Base-by-base conservation (phyloP, 2,797 vertebrate genomes). In the Poeciliopsis gracilis region DNA sequence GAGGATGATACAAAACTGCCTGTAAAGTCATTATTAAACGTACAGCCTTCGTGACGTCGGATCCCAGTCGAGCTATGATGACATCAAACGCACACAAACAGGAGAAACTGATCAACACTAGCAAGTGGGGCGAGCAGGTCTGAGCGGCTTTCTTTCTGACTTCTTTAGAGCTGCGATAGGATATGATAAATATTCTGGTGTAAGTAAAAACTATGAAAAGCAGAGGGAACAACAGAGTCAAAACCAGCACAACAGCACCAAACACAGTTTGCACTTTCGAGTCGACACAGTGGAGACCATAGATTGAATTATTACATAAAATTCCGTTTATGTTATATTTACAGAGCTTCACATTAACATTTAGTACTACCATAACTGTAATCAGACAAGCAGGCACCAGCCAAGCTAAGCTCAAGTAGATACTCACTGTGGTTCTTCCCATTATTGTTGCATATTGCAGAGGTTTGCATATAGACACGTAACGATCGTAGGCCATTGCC, bases 381-480 rank as follows among this genome's bases (percentile, higher is more conserved):
- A 73, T 0, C 15, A 84, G 82, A 75, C 36, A 66, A 1, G 55
- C 53, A 69, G 89, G 81, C 0, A 87, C 0, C 23, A 84, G 12
- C 85, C 86, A 88, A 25, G 36, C 51, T 2, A 82, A 46, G 61
- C 73, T 1, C 11, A 90, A 28, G 0, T 82, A 67, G 12, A 41
- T 13, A 30, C 0, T 67, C 9, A 82, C 59, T 30, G 4, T 82
- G 0, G 3, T 75, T 75, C 67, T 78, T 5, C 28, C 83, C 77
- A 85, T 81, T 0, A 86, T 79, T 1, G 28, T 1, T 0, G 59
- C 0, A 51, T 90, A 89, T 75, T 84, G 57, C 45, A 90, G 1
- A 70, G 86, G 89, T 78, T 89, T 89, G 66, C 87, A 90, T 45
- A 90, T 89, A 38, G 83, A 85, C 45, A 86, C 86, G 41, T 87